These are phyloP conservation scores for Clavelina lepadiformis DNA, from an alignment of 23 tunicate genomes.

Conservation along the genomic window DNA sequence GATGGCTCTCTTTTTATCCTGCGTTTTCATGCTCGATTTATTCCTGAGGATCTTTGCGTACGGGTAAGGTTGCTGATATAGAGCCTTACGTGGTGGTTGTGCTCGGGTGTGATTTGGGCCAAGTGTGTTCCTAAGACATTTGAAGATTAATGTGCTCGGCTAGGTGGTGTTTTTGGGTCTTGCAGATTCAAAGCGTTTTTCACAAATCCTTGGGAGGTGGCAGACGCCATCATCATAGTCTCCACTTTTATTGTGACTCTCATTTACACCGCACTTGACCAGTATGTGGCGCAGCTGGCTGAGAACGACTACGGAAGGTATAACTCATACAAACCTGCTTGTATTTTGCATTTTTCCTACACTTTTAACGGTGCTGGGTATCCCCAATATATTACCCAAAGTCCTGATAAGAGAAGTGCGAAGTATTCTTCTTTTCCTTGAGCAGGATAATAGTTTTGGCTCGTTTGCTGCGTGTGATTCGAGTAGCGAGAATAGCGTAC, in stretches of 20 bases:
- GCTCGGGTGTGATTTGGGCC: neutral
- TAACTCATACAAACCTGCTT: neutral
- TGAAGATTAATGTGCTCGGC: too few species aligned
- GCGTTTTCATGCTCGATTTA: slow-evolving; percentile 65
- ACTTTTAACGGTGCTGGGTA: neutral
- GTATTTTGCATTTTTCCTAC: neutral
- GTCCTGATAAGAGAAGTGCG: too few species aligned
- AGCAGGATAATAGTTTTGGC: slow-evolving; percentile 58
- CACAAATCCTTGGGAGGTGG: slow-evolving; percentile 75
- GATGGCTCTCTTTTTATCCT: slow-evolving; percentile 49
- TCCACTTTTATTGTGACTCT: slow-evolving; percentile 68
- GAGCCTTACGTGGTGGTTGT: too few species aligned
- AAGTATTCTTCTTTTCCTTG: neutral
- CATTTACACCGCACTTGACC: slow-evolving; percentile 59
- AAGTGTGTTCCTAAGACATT: neutral
- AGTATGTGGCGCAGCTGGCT: neutral
- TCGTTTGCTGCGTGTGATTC: slow-evolving; percentile 76
- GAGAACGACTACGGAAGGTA: slow-evolving; percentile 64
- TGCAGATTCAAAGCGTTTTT: slow-evolving; percentile 65
- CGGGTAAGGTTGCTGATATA: slow-evolving; percentile 36
- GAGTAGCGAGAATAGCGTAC: slow-evolving; percentile 71
- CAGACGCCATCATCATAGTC: slow-evolving; percentile 59
- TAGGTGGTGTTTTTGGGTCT: neutral
- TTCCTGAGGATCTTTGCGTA: slow-evolving; percentile 67
- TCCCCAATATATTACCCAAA: too few species aligned